Percentiles rank a stretch among this genome's conserved stretches.
These are phyloP conservation scores for Alitta virens DNA, from an alignment of 2,888 invertebrate species.

Conservation along the genomic window DNA sequence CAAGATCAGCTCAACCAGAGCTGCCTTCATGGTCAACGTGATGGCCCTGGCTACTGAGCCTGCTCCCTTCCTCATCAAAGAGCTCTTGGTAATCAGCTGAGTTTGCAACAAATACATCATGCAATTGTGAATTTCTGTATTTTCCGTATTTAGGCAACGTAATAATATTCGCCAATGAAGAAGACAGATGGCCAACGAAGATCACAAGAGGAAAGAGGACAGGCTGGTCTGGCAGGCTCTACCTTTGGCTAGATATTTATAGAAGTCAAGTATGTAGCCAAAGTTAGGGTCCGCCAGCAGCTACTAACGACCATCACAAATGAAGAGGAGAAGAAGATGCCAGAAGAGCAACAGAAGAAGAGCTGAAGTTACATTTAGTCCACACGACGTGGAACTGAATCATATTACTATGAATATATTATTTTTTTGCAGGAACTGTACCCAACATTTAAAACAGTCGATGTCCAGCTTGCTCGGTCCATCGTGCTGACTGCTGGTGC, in stretches of 20 bases:
- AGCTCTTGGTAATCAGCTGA: constrained; percentile 42
- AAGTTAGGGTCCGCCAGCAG: not conserved
- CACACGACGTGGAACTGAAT: no score
- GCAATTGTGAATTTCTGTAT: no score
- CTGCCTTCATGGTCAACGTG: constrained; percentile 21
- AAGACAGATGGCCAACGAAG: not conserved
- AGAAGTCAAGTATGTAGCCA: constrained; percentile 1
- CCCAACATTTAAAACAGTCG: not conserved
- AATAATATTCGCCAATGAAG: not conserved
- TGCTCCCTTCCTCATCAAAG: constrained; percentile 45
- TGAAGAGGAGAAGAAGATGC: no score
- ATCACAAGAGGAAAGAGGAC: not conserved
- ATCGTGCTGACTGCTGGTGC: constrained; percentile 29
- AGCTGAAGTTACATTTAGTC: no score
- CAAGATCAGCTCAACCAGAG: constrained; percentile 19
- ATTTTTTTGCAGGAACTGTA: not conserved
- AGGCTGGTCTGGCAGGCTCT: not conserved
- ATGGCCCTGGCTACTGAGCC: constrained; percentile 46
- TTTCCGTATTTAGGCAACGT: no score
- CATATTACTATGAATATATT: no score
- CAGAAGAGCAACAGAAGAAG: no score
- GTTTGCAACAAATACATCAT: no score
- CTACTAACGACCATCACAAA: not conserved
- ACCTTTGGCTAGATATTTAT: constrained; percentile 1
- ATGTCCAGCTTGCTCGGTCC: not conserved